Base-by-base conservation (phyloP, 2,797 vertebrate genomes). In the Gymnoscopelus microlampas region DNA sequence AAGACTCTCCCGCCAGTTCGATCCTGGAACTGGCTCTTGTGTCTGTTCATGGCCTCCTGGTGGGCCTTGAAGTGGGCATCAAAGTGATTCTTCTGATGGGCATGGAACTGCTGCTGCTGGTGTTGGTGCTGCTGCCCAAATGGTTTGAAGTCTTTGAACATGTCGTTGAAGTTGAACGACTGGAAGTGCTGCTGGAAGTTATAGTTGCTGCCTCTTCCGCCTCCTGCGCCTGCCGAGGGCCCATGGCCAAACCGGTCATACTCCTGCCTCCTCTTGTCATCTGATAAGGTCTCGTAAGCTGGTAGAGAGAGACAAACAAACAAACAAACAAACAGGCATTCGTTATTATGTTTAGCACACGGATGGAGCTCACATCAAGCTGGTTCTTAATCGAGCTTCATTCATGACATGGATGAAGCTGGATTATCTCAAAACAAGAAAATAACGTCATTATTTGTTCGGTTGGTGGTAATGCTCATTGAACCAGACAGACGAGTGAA, bases 201-300 rank as follows among this genome's bases (percentile, higher is more conserved):
- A 63, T 89, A 93, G 73, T 85, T 79, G 4, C 79, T 85, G n/a
- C 75, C 51, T 6, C 75, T n/a, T 60, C 88, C 79, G 80, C 87
- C 85, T 85, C 79, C 62, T 61, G 57, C 60, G 50, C 73, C 90
- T 81, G 93, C 75, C 24, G 94, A 94, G 6, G 93, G 78, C 2
- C 84, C 89, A 23, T 85, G 95, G 59, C 96, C 96, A 84, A 95
- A 89, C 59, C 94, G 94, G 87, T 99, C 96, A 9, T 99, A 99
- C 58, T 97, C 95, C 78, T 74, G 92, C 66, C 97, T 89, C 82
- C 92, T 95, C 85, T 93, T 96, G 64, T 94, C 94, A 77, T 99
- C 97, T 0, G 98, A 99, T 26, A 99, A 82, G 0, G 92, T 96
- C 89, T 99, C 97, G 49, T 99, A 99, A 0, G 98, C 98, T 99